phyloP scores from a whole-genome alignment of 2,113 vertebrate genomes.

The Irena cyanogastra region DNA sequence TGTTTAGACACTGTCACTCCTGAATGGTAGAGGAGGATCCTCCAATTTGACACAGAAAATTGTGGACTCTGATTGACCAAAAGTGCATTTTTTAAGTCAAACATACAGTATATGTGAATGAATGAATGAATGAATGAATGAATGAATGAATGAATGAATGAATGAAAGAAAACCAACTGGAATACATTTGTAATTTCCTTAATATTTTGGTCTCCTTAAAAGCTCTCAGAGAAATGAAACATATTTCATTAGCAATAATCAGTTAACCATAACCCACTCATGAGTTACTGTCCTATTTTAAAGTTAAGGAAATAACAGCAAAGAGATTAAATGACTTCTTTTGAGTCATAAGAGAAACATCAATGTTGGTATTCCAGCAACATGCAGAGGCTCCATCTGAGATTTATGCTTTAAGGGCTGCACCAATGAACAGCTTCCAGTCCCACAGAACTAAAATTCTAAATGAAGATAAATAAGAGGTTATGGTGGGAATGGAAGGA shows the following conservation, averaged over 20 bases:
- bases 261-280: neutral
- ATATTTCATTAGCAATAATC: neutral
- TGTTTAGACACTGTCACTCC: slow-evolving; percentile 47
- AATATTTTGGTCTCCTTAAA: neutral
- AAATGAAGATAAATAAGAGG: neutral
- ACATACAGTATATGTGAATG: neutral
- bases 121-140: neutral
- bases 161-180: neutral
- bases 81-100: neutral
- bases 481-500: neutral
- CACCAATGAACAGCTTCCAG: neutral
- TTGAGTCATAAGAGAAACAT: neutral
- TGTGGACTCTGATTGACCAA: neutral
- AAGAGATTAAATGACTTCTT: neutral
- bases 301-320: neutral
- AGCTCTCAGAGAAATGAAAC: neutral
- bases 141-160: no score
- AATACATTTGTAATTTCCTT: neutral
- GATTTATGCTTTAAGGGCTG: neutral
- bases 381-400: neutral
- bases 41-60: slow-evolving; percentile 59
- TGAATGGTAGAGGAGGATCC: neutral
- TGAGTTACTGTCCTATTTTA: neutral
- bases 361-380: neutral
- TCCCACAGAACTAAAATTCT: neutral